Conservation (phyloP, 2,113 vertebrate genomes). For the Oreocharis arfaki region DNA sequence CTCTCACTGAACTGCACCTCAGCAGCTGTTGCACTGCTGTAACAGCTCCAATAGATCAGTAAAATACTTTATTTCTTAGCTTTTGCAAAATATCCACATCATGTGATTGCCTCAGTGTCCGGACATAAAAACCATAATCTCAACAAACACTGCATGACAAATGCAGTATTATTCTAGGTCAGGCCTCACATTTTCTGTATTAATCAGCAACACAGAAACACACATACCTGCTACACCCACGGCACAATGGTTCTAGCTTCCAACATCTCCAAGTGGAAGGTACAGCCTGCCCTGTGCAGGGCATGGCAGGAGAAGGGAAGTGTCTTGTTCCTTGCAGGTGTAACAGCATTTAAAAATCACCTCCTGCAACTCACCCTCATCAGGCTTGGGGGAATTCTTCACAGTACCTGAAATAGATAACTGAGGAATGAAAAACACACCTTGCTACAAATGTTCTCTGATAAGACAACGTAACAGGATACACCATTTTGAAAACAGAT, state of each 20-base stretch:
- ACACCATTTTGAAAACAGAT: not conserved
- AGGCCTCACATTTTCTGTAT: not conserved
- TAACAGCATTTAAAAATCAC: not conserved
- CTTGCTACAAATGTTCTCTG: not conserved
- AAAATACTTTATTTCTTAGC: not conserved
- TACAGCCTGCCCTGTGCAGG: not conserved
- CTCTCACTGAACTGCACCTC: not conserved
- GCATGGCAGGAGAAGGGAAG: not conserved
- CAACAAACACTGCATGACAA: not conserved
- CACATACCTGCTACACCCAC: fast-evolving
- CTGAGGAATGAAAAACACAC: not conserved
- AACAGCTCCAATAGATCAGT: not conserved
- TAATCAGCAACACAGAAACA: not conserved
- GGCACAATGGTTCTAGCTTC: not conserved
- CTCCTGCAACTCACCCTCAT: not conserved
- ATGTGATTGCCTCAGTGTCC: not conserved
- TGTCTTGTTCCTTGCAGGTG: not conserved
- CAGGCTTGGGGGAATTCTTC: not conserved
- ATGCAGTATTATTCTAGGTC: not conserved
- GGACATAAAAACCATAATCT: not conserved
- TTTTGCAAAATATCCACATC: not conserved
- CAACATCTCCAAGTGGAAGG: not conserved
- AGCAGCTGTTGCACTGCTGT: not conserved
- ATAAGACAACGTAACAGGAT: not conserved
- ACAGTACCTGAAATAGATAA: not conserved